Conservation (phyloP, 1,140 invertebrate species). For the Zaprionus camerounensis region DNA sequence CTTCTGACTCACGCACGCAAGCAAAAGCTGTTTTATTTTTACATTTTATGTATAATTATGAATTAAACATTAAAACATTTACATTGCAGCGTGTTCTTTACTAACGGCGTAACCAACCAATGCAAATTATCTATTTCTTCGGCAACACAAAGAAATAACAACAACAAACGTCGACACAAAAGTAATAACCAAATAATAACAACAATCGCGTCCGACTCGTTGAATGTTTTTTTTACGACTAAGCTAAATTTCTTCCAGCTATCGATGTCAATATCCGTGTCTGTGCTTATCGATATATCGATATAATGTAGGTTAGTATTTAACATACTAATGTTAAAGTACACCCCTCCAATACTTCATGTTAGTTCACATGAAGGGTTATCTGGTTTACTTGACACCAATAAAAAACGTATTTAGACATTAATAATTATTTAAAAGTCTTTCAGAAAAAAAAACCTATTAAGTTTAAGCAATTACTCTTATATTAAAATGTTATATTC, state of each 20-base stretch:
- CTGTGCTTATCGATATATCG: neutral
- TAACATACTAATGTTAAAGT: neutral
- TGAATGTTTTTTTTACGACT: constrained; percentile 50
- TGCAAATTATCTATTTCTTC: constrained; percentile 53
- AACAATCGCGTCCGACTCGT: constrained; percentile 51
- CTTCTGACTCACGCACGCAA: neutral
- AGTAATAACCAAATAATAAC: constrained; percentile 64
- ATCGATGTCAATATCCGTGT: constrained; percentile 28
- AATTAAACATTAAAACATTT: constrained; percentile 65
- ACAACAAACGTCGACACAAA: constrained; percentile 56
- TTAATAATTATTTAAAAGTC: too few species aligned
- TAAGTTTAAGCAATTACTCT: neutral
- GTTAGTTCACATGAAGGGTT: neutral
- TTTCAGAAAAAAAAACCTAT: too few species aligned
- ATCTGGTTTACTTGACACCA: too few species aligned
- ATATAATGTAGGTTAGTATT: neutral
- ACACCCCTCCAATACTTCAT: neutral
- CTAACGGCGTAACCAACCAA: constrained; percentile 18
- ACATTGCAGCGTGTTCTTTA: constrained; percentile 51
- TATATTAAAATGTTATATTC: neutral
- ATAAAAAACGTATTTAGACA: too few species aligned
- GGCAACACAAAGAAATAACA: constrained; percentile 66
- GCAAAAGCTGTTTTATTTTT: constrained; percentile 30
- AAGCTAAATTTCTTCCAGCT: constrained; percentile 12
- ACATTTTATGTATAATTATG: constrained; percentile 40